Conservation (phyloP, 2,888 invertebrate genomes). For the Brachycybe producta region DNA sequence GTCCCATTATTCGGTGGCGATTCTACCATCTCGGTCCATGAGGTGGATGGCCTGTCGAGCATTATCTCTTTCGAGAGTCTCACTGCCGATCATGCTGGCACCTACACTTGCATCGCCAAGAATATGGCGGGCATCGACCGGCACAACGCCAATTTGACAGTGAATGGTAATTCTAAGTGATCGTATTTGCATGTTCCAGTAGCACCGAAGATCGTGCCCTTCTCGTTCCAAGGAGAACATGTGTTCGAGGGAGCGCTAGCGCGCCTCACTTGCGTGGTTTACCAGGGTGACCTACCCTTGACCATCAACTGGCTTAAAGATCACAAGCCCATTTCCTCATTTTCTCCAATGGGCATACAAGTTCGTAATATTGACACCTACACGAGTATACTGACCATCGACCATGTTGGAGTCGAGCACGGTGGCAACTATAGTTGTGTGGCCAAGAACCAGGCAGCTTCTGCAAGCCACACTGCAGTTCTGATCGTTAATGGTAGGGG, state of each 20-base stretch:
- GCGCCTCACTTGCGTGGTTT: slow-evolving; percentile 1
- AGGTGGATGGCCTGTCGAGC: slow-evolving; percentile 59
- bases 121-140: slow-evolving; percentile 55
- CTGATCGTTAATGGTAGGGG: slow-evolving; percentile 16
- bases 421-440: slow-evolving; percentile 20
- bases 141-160: slow-evolving; percentile 63
- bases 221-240: not conserved
- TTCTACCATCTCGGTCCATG: slow-evolving; percentile 3
- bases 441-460: slow-evolving; percentile 18
- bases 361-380: slow-evolving; percentile 21
- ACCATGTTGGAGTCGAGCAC: slow-evolving; percentile 5
- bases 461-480: slow-evolving; percentile 21
- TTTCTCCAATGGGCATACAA: slow-evolving; percentile 4
- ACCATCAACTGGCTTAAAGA: not conserved
- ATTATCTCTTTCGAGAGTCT: slow-evolving; percentile 60
- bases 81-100: slow-evolving; percentile 53
- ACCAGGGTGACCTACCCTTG: slow-evolving; percentile 3
- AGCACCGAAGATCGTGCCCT: slow-evolving; percentile 47
- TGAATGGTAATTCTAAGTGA: slow-evolving; percentile 52
- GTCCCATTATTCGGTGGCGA: slow-evolving; percentile 1
- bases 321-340: no score
- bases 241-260: slow-evolving; percentile 2
- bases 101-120: not conserved
- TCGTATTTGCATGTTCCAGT: slow-evolving; percentile 42
- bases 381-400: slow-evolving; percentile 17